These are phyloP conservation scores for human DNA, from an alignment of 2,113 vertebrate species.

Conservation along the genomic window GRCh38 chr21:45235501-45236000, in stretches of 20 bases:
- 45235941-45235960: accelerated
- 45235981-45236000: accelerated
- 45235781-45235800: neutral
- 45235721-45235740: neutral
- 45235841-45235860: neutral
- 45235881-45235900: neutral
- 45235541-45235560: neutral
- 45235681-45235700: neutral
- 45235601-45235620: neutral
- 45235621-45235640: neutral
- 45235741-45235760: constrained; percentile 11
- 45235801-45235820: neutral
- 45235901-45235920: neutral
- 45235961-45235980: no score
- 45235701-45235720: constrained; percentile 24
- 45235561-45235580: neutral
- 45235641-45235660: neutral
- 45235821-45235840: neutral
- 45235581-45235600: neutral
- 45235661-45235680: neutral
- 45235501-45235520: neutral
- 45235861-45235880: neutral
- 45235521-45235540: neutral
- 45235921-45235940: neutral
- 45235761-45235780: neutral